These are phyloP conservation scores for Mayetiola destructor DNA, from an alignment of 2,888 invertebrate genomes.

Conservation along the genomic window DNA sequence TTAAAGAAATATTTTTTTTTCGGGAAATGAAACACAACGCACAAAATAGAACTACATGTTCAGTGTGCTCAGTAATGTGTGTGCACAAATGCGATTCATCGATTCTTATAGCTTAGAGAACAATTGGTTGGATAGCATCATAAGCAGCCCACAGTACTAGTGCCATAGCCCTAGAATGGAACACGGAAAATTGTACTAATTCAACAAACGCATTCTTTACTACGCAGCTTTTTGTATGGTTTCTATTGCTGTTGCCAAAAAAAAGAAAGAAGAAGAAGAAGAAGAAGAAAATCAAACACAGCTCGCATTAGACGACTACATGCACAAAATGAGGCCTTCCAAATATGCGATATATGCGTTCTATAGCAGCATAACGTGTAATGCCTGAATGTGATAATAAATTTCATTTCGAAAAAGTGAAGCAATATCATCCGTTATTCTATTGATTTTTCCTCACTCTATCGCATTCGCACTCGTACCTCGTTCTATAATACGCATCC, in stretches of 20 bases:
- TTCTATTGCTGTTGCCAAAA: no score
- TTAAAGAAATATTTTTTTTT: no score
- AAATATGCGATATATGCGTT: background rate
- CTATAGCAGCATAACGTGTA: background rate
- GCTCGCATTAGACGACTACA: background rate
- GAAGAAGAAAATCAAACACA: background rate
- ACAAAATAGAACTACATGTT: background rate
- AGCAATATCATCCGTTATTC: constrained; percentile 8
- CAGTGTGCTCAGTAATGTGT: background rate
- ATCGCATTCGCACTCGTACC: constrained; percentile 1
- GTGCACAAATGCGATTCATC: constrained; percentile 12
- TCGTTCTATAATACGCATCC: no score
- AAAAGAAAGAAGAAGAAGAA: background rate
- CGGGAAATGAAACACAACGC: no score
- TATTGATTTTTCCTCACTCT: constrained; percentile 12
- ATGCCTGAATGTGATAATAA: no score
- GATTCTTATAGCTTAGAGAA: no score
- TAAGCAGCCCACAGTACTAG: no score
- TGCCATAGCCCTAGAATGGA: background rate
- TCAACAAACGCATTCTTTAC: constrained; percentile 12
- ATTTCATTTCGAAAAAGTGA: constrained; percentile 13
- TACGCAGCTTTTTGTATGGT: constrained; percentile 3
- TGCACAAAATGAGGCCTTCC: background rate
- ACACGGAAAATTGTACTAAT: constrained; percentile 8
- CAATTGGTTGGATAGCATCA: no score